A percentile compares a stretch with the other conserved stretches of the same genome.
Evolutionary conservation across 2,113 vertebrate genomes (phyloP).

Genomic region (Desmodus rotundus): DNA sequence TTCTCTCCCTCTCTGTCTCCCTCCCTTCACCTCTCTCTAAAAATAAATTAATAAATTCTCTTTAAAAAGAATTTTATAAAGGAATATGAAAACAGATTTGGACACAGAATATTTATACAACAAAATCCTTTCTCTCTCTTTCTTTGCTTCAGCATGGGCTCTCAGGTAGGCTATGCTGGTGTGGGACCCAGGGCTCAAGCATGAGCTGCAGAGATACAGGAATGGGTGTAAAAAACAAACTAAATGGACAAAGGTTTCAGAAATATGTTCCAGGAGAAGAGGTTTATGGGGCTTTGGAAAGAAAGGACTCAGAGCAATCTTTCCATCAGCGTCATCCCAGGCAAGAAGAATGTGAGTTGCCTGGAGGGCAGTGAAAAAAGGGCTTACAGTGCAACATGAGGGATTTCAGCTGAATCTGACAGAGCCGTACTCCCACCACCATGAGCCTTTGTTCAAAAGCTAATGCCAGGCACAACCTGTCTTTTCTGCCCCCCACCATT

Average conservation of each 20-base stretch:
- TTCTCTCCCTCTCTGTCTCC: no score
- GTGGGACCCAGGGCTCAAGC: not conserved
- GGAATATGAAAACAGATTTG: not conserved
- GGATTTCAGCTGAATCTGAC: not conserved
- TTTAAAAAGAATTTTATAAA: no score
- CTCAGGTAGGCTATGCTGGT: not conserved
- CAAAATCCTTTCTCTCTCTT: not conserved
- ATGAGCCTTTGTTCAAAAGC: not conserved
- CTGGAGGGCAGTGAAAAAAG: not conserved
- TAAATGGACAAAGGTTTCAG: not conserved
- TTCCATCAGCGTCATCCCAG: not conserved
- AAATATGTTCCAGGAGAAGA: not conserved
- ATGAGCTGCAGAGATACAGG: not conserved
- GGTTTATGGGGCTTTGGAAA: not conserved
- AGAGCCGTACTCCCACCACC: fast-evolving
- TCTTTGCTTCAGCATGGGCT: not conserved
- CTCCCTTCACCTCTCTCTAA: no score
- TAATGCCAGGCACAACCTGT: not conserved
- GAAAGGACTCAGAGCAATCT: not conserved
- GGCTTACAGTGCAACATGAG: not conserved
- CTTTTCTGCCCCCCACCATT: not conserved
- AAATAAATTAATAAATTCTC: no score
- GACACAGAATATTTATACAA: not conserved
- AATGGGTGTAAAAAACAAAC: not conserved
- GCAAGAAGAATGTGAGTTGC: not conserved